Evolutionary conservation across 2,113 vertebrate genomes (phyloP).

Genomic region (Platysternon megacephalum): DNA sequence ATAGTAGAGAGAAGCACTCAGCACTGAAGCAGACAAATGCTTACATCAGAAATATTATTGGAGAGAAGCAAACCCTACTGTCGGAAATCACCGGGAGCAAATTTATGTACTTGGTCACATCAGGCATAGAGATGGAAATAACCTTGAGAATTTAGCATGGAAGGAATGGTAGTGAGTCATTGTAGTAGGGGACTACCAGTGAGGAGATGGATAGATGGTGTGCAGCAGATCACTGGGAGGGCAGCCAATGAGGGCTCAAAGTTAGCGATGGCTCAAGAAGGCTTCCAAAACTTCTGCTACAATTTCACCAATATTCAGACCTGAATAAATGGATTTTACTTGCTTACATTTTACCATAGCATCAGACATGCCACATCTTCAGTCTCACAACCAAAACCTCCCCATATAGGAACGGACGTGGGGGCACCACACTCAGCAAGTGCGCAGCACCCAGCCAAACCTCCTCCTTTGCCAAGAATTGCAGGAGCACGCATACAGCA

Average conservation of each 20-base stretch:
- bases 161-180: background rate
- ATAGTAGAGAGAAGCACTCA: background rate
- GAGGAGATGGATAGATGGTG: background rate
- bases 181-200: background rate
- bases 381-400: background rate
- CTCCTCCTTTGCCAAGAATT: background rate
- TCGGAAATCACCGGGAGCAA: background rate
- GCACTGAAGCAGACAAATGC: background rate
- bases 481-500: background rate
- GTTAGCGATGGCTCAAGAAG: background rate
- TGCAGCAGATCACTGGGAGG: background rate
- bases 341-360: background rate
- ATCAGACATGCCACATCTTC: background rate
- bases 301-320: background rate
- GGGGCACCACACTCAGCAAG: background rate
- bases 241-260: background rate
- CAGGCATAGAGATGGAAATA: background rate
- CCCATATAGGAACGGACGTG: background rate
- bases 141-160: background rate
- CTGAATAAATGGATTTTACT: background rate
- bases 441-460: background rate
- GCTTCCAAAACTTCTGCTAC: background rate
- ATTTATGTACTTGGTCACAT: background rate
- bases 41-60: background rate
- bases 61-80: background rate